A percentile compares a stretch with the other conserved stretches of the same genome.
These are phyloP conservation scores for Sminthurinus aureus DNA, from an alignment of 2,888 invertebrate genomes.

Conservation along the genomic window DNA sequence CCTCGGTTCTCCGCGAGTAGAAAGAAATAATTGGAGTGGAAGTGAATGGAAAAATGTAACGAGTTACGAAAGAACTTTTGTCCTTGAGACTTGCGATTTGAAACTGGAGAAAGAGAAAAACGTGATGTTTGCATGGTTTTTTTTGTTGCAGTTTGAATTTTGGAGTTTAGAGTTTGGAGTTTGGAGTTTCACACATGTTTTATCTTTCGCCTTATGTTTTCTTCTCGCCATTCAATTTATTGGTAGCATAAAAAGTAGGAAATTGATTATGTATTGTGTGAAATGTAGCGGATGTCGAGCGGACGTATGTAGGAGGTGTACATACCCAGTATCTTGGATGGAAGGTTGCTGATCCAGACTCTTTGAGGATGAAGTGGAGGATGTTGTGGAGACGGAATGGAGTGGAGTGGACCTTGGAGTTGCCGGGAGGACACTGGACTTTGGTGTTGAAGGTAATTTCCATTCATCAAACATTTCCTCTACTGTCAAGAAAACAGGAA, in stretches of 20 bases:
- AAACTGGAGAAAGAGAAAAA: too few species aligned
- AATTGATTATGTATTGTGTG: too few species aligned
- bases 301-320: too few species aligned
- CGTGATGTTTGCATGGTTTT: too few species aligned
- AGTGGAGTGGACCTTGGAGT: slow-evolving; percentile 60
- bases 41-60: too few species aligned
- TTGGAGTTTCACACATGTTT: not conserved
- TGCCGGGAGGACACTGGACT: slow-evolving; percentile 51
- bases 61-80: too few species aligned
- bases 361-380: slow-evolving; percentile 62
- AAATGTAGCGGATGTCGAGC: too few species aligned
- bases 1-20: too few species aligned
- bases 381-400: slow-evolving; percentile 60
- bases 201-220: not conserved
- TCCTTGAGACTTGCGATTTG: too few species aligned
- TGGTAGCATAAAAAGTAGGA: not conserved
- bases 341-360: slow-evolving; percentile 61
- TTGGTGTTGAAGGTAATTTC: slow-evolving; percentile 55
- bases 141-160: too few species aligned
- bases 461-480: slow-evolving; percentile 58
- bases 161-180: too few species aligned
- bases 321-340: slow-evolving; percentile 53
- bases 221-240: not conserved
- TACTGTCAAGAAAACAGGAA: slow-evolving; percentile 28
- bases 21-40: too few species aligned